Conservation (phyloP, 1,140 invertebrate species). For the Leptoteleia sp. region DNA sequence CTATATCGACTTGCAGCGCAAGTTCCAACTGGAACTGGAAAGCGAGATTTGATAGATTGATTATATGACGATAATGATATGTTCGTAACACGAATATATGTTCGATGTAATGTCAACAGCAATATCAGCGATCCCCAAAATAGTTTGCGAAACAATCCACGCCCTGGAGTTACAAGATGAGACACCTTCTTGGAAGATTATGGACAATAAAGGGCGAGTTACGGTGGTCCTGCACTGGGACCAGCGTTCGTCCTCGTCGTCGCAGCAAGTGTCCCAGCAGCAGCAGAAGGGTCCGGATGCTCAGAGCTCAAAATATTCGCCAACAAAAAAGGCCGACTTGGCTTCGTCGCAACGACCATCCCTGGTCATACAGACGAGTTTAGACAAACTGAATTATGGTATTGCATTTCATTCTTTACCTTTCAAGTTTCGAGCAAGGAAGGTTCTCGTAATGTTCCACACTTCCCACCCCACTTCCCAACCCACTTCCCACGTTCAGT, state of each 20-base stretch:
- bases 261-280: constrained; percentile 81
- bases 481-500: too few species aligned
- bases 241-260: constrained; percentile 85
- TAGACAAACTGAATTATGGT: constrained; percentile 84
- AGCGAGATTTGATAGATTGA: constrained; percentile 30
- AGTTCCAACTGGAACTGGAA: too few species aligned
- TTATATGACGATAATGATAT: constrained; percentile 29
- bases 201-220: constrained; percentile 96
- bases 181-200: constrained; percentile 97
- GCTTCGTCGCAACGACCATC: constrained; percentile 83
- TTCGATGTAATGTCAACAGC: constrained; percentile 82
- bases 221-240: constrained; percentile 96
- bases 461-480: too few species aligned
- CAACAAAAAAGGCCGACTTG: constrained; percentile 83
- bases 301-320: constrained; percentile 83
- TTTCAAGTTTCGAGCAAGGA: constrained; percentile 13
- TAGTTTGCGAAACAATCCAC: constrained; percentile 97
- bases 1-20: too few species aligned
- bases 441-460: too few species aligned
- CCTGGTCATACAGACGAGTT: constrained; percentile 88
- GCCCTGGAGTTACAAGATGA: constrained; percentile 96
- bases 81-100: constrained; percentile 45
- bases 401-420: constrained; percentile 51
- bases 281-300: constrained; percentile 77
- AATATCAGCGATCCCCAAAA: constrained; percentile 96